phyloP scores from a whole-genome alignment of 2,797 vertebrate species.

The Knipowitschia caucasica region DNA sequence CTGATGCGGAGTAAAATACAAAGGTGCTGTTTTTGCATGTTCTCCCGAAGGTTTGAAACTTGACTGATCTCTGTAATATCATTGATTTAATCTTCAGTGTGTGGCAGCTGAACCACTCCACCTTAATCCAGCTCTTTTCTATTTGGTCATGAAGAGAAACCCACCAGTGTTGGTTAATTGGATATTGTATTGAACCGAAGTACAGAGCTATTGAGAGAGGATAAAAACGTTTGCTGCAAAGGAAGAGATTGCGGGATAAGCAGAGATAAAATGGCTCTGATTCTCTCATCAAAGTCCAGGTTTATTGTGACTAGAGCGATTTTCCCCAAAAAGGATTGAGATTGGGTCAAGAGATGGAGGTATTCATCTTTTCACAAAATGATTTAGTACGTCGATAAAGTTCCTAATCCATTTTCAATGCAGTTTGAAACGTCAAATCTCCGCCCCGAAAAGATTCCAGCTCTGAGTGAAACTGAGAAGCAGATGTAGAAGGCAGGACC shows the following conservation, averaged over 20 bases:
- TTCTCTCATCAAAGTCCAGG: slow-evolving; percentile 48
- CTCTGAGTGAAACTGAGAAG: slow-evolving; percentile 13
- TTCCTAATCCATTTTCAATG: slow-evolving; percentile 48
- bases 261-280: slow-evolving; percentile 58
- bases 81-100: slow-evolving; percentile 52
- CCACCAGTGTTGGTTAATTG: slow-evolving; percentile 50
- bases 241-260: slow-evolving; percentile 26
- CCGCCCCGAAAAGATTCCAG: slow-evolving; percentile 3
- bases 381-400: slow-evolving; percentile 46
- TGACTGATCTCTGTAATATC: slow-evolving; percentile 30
- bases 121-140: slow-evolving; percentile 39
- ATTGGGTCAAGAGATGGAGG: slow-evolving; percentile 51
- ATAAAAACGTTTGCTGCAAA: slow-evolving; percentile 54
- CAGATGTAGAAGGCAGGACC: slow-evolving; percentile 13
- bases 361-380: slow-evolving; percentile 50
- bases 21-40: too few relatives aligned
- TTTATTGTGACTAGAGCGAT: slow-evolving; percentile 50
- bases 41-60: too few relatives aligned
- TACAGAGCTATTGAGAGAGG: slow-evolving; percentile 39
- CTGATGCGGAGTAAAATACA: too few relatives aligned
- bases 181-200: slow-evolving; percentile 62
- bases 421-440: slow-evolving; percentile 39
- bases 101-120: slow-evolving; percentile 23
- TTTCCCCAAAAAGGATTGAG: slow-evolving; percentile 44
- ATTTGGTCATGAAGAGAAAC: slow-evolving; percentile 32